A percentile compares a stretch with the other conserved stretches of the same genome.
Evolutionary conservation across 2,888 invertebrate species (phyloP).

Genomic region (Busseola fusca): DNA sequence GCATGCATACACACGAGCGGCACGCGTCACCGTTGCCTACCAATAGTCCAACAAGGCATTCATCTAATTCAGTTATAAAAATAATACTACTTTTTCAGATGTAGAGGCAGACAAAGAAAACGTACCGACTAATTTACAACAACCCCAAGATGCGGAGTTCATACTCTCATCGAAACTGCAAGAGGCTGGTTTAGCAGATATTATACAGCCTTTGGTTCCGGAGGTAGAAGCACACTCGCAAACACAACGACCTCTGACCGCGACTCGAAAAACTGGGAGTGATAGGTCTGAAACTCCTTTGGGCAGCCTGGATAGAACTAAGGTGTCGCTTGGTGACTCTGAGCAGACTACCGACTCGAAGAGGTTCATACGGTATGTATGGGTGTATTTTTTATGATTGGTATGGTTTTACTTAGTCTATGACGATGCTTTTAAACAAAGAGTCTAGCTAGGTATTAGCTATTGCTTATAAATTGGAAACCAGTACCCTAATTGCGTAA

Average conservation of each 20-base stretch:
- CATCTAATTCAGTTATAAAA: background rate
- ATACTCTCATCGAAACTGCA: conserved; percentile 72
- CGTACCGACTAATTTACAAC: conserved; percentile 65
- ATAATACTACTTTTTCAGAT: conserved; percentile 27
- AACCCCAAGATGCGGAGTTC: conserved; percentile 56
- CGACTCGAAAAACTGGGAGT: conserved; percentile 58
- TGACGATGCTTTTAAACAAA: too few relatives aligned
- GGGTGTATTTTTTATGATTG: background rate
- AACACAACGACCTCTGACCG: conserved; percentile 25
- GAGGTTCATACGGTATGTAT: conserved; percentile 75
- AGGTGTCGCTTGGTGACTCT: conserved; percentile 82
- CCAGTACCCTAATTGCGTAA: too few relatives aligned
- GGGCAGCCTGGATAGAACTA: conserved; percentile 83
- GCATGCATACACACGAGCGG: background rate
- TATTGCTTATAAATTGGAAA: too few relatives aligned
- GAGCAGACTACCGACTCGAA: conserved; percentile 77
- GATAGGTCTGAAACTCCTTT: conserved; percentile 76
- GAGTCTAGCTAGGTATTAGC: too few relatives aligned
- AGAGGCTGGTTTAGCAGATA: conserved; percentile 74
- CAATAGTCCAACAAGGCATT: background rate
- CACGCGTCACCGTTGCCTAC: too few relatives aligned
- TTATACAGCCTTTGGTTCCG: conserved; percentile 41
- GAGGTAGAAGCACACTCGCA: conserved; percentile 25
- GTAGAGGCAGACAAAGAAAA: conserved; percentile 76
- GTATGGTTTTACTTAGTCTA: too few relatives aligned